phyloP scores from a whole-genome alignment of 1,140 invertebrate species.

The Linepithema humile region DNA sequence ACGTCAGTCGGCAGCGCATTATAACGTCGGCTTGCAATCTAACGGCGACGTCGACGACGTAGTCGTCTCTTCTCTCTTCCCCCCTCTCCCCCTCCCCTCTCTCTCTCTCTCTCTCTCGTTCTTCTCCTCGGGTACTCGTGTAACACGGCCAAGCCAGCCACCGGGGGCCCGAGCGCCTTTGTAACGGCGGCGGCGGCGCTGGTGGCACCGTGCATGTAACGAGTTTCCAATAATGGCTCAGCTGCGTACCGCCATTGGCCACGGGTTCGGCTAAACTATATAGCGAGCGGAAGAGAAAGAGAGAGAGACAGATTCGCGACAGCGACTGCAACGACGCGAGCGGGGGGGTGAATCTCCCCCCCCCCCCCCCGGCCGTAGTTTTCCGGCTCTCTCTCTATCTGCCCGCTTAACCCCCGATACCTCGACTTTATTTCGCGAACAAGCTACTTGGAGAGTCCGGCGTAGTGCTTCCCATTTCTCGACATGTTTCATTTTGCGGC shows the following conservation, averaged over 20 bases:
- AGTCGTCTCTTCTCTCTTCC: constrained; percentile 7
- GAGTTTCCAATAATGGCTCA: constrained; percentile 84
- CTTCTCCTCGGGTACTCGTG: constrained; percentile 61
- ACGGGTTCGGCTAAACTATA: constrained; percentile 63
- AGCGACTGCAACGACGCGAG: constrained; percentile 16
- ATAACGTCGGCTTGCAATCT: constrained; percentile 61
- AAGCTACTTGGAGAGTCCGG: constrained; percentile 38
- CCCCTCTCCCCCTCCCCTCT: neutral
- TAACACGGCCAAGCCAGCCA: constrained; percentile 69
- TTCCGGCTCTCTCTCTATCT: neutral
- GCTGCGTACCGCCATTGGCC: constrained; percentile 79
- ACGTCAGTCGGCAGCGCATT: constrained; percentile 52
- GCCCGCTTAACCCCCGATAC: constrained; percentile 43
- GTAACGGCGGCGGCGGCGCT: constrained; percentile 75
- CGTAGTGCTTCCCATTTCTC: constrained; percentile 13
- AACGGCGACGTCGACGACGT: constrained; percentile 63
- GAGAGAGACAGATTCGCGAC: neutral
- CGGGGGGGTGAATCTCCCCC: constrained; percentile 30
- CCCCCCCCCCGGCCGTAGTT: constrained; percentile 1
- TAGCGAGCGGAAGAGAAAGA: constrained; percentile 19
- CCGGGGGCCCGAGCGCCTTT: constrained; percentile 70
- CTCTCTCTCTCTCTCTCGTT: neutral
- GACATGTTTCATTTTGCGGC: constrained; percentile 38
- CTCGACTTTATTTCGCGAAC: constrained; percentile 54
- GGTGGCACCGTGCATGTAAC: constrained; percentile 80